These are phyloP conservation scores for Apogon hyalosoma DNA, from an alignment of 2,797 vertebrate genomes.

Conservation along the genomic window DNA sequence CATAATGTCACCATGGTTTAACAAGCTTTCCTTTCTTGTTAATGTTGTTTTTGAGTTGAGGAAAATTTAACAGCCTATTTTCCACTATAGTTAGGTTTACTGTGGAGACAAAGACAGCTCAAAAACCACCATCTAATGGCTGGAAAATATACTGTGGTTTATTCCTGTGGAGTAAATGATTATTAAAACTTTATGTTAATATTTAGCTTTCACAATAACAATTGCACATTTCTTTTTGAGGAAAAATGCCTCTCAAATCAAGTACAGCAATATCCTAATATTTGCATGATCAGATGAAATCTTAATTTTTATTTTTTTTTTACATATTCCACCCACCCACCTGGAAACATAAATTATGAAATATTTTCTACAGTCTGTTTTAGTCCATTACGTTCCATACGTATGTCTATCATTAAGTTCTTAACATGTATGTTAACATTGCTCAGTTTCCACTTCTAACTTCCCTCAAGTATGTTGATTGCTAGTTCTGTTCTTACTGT, in stretches of 20 bases:
- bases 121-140: constrained; percentile 42
- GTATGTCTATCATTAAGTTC: no score
- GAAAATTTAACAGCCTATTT: constrained; percentile 31
- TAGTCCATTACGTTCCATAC: no score
- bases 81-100: constrained; percentile 13
- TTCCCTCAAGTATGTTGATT: no score
- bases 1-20: constrained; percentile 12
- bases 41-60: constrained; percentile 29
- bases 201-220: not conserved
- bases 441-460: no score
- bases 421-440: no score
- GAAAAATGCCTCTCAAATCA: not conserved
- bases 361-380: no score
- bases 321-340: not conserved
- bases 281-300: not conserved
- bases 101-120: constrained; percentile 10
- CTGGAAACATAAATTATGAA: not conserved
- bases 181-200: not conserved
- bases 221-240: not conserved
- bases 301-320: not conserved
- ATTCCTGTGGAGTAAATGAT: not conserved
- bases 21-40: constrained; percentile 5
- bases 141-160: constrained; percentile 30
- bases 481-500: no score
- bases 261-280: not conserved